These are phyloP conservation scores for Argopecten irradians DNA, from an alignment of 1,140 invertebrate species.

Conservation along the genomic window DNA sequence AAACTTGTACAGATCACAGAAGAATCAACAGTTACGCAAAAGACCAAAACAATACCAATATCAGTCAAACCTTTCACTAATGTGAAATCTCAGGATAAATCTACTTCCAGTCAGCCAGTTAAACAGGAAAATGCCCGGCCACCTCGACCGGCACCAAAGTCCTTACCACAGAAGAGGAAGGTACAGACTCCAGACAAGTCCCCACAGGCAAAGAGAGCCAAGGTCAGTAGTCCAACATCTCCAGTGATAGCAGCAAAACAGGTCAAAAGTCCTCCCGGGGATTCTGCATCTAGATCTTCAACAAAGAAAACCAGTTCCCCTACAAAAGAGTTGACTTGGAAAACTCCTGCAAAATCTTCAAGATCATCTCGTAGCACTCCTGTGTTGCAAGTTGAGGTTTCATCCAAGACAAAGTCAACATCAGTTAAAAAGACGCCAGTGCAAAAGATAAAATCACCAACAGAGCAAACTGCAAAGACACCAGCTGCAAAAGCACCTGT, in stretches of 20 bases:
- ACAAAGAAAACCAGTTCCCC: background rate
- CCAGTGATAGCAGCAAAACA: background rate
- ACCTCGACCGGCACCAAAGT: background rate
- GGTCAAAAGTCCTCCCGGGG: background rate
- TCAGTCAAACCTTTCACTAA: background rate
- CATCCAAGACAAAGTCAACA: background rate
- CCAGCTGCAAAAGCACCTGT: background rate
- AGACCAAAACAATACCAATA: background rate
- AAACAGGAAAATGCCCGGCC: no score
- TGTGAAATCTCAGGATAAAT: background rate
- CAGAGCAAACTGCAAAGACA: background rate
- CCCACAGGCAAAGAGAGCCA: background rate
- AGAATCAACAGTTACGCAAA: background rate
- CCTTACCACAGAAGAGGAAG: background rate
- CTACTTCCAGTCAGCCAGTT: background rate
- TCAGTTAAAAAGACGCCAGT: background rate
- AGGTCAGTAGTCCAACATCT: background rate
- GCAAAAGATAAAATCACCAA: background rate
- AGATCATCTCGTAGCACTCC: background rate
- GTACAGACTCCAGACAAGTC: background rate
- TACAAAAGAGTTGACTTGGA: background rate
- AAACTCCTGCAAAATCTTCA: slow-evolving; percentile 9
- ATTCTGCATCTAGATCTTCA: background rate
- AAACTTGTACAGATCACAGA: background rate
- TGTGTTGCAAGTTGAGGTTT: background rate